phyloP scores from a whole-genome alignment of 2,113 vertebrate genomes.

The Seriola dumerili region DNA sequence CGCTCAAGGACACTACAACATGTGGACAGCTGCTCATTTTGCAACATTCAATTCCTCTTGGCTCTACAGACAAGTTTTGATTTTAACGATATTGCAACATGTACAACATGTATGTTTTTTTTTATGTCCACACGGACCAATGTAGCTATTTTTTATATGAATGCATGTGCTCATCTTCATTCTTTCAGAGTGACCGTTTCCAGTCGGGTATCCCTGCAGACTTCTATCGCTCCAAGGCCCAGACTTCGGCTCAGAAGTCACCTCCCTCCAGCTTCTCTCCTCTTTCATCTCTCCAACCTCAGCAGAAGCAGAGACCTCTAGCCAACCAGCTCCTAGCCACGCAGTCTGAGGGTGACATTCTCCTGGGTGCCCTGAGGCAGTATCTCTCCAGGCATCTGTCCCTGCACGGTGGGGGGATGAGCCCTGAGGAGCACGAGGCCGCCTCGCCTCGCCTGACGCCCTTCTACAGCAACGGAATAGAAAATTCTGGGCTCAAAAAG shows the following conservation, averaged over 20 bases:
- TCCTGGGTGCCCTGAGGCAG: slow-evolving; percentile 82
- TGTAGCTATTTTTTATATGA: not conserved
- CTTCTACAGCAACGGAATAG: slow-evolving; percentile 56
- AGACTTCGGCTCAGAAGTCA: slow-evolving; percentile 45
- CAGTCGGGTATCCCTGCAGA: slow-evolving; percentile 68
- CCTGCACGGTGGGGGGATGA: slow-evolving; percentile 37
- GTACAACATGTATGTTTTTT: not conserved
- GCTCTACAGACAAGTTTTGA: too few species aligned
- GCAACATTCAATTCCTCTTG: too few species aligned
- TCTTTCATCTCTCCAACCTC: slow-evolving; percentile 48
- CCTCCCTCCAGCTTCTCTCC: slow-evolving; percentile 67
- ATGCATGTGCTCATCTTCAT: not conserved
- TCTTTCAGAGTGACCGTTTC: slow-evolving; percentile 77
- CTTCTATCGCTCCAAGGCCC: slow-evolving; percentile 64
- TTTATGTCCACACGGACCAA: not conserved
- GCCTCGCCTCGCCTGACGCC: slow-evolving; percentile 49
- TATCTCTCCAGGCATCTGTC: slow-evolving; percentile 81
- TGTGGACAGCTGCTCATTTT: too few species aligned
- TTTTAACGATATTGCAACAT: too few species aligned
- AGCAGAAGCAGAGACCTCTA: slow-evolving; percentile 47
- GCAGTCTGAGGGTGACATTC: slow-evolving; percentile 68
- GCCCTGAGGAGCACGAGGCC: slow-evolving; percentile 53
- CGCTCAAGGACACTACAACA: too few species aligned
- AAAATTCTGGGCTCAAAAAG: slow-evolving; percentile 46
- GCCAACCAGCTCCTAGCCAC: slow-evolving; percentile 33